Evolutionary conservation across 2,113 vertebrate species (phyloP), one percentile per base, ranked within the genome.

Genomic region (Marcusenius ussheri): DNA sequence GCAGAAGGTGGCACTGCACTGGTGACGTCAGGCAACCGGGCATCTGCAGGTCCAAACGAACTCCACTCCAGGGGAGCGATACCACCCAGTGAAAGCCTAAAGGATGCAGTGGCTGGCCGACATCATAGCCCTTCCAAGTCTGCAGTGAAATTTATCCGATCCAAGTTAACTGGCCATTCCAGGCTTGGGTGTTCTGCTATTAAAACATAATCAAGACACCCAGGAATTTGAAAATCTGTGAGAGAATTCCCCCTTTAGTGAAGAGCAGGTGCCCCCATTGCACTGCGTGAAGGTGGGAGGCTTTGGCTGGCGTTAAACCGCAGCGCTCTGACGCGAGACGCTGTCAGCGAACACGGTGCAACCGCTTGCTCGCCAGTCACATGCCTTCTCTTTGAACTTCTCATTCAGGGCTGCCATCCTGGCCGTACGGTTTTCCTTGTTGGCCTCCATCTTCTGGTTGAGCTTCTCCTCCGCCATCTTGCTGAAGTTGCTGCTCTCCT

Each of bases 391-490:
- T 93, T 98, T 96, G 95, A 99, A 98, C 89, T 98, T 98, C 91
- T 99, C 98, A 91, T 96, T 97, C 92, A 99, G 98, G 1, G 98
- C 98, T 21, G 98, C 98, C 95, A 98, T 97, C 53, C 98, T 96
- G 10, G 98, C 98, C 89, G 98, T 97, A 6, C 97, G 97, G 92
- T 99, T 99, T 92, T 98, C 98, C 93, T 99, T 98, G 94, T 97
- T 99, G 27, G 98, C 97, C 95, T 99, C 98, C 98, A 99, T 99
- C 94, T 99, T 99, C 94, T 96, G 97, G 93, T 98, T 98, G 91
- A 99, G 96, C 92, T 99, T 99, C 95, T 99, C 98, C 92, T 99
- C 98, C 3, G 98, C 97, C 97, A 99, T 98, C 94, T 99, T 99
- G 92, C 98, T 99, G 95, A 99, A 99, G 94, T 99, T 99, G 94